Percentiles rank a stretch among this genome's conserved stretches.
These are phyloP conservation scores for Magallana ariakensis DNA, from an alignment of 1,140 invertebrate species.

Conservation along the genomic window DNA sequence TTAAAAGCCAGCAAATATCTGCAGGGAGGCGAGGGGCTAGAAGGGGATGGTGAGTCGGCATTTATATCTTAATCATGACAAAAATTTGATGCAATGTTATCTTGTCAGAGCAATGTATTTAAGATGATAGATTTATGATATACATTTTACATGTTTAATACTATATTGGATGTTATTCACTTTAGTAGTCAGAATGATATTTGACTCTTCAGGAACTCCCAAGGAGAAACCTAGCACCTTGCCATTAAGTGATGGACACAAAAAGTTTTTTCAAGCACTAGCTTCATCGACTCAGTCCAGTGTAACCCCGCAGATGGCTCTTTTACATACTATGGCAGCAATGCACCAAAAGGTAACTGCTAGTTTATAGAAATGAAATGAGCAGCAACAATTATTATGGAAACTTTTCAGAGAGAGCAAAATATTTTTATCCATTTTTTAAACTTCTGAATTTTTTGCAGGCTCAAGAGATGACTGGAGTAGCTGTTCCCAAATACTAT, in stretches of 20 bases:
- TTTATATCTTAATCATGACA: too few relatives aligned
- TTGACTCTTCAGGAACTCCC: constrained; percentile 54
- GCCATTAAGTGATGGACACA: constrained; percentile 57
- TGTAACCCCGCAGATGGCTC: constrained; percentile 77
- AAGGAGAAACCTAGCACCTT: constrained; percentile 66
- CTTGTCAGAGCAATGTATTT: too few relatives aligned
- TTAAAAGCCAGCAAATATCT: constrained; percentile 69
- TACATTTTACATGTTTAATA: too few relatives aligned
- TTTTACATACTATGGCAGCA: constrained; percentile 77
- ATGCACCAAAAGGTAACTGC: constrained; percentile 76
- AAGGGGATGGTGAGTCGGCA: constrained; percentile 14
- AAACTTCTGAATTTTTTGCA: constrained; percentile 50
- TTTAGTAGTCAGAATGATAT: too few relatives aligned
- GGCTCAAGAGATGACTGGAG: constrained; percentile 78
- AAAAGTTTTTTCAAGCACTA: constrained; percentile 48
- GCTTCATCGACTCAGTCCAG: constrained; percentile 53
- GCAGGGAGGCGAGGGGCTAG: constrained; percentile 55
- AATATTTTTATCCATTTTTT: neutral
- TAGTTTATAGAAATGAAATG: too few relatives aligned
- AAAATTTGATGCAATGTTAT: too few relatives aligned
- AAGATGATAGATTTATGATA: neutral
- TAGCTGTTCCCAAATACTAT: constrained; percentile 85
- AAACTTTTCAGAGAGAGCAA: too few relatives aligned
- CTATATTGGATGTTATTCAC: too few relatives aligned
- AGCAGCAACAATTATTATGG: too few relatives aligned